Evolutionary conservation across 2,888 invertebrate genomes (phyloP), one percentile per base, ranked within the genome.

Genomic region (Spisula solida): DNA sequence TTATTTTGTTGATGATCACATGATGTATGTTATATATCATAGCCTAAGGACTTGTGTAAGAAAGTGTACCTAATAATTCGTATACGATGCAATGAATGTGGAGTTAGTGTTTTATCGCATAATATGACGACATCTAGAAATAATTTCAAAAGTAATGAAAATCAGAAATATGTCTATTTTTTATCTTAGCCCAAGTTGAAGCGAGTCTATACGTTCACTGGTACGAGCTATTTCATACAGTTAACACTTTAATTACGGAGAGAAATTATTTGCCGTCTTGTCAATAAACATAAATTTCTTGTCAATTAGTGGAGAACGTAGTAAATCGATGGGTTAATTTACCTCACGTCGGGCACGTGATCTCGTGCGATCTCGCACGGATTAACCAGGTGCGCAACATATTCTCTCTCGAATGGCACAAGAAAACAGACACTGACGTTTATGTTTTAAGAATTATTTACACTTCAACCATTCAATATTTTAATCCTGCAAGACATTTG

Each of bases 351-450:
- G 70, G 48, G 75, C 48, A 75, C 51, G 75, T 48, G 66, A 51
- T 51, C 70, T 20, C 25, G 70, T 56, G 66, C 25, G 41, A 41
- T 51, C 70, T 20, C 25, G 70, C 31, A 47, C 25, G 75, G 70
- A 20, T 83, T 75, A 70, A 66, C 75, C 83, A 75, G 83, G 83
- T 75, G 83, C 70, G 20, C 48, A 18, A 75, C 75, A 75, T 31
- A 75, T 34, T 75, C 25, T 34, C 25, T 34, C 34, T 34, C 31
- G 16, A 18, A 31, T 25, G n/a, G 31, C 16, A 25, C n/a, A 8
- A 14, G 25, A 31, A 31, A 34, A 25, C 75, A 75, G 75, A 75
- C 75, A 75, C 75, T 75, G 75, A 75, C 75, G 25, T 25, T 75
- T 75, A 75, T 75, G 25, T 75, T 75, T 75, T 75, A 34, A 75